Conservation (phyloP, 2,888 invertebrate species). For the Xylota sylvarum region DNA sequence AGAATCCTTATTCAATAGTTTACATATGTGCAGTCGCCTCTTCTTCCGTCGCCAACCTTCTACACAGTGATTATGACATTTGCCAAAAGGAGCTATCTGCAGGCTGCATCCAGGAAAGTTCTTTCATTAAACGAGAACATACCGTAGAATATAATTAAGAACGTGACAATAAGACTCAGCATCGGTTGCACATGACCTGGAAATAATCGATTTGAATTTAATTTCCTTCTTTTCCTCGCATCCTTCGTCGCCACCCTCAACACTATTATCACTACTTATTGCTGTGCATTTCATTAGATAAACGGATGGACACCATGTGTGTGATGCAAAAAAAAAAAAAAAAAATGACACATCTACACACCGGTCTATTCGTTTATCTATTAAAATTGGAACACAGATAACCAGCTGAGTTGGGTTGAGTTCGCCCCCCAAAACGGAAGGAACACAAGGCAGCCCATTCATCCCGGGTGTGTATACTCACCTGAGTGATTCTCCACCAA, state of each 20-base stretch:
- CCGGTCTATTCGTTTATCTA: constrained; percentile 47
- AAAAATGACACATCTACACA: constrained; percentile 16
- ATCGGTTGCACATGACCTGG: constrained; percentile 75
- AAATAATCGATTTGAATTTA: constrained; percentile 77
- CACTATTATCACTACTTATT: constrained; percentile 51
- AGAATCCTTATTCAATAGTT: constrained; percentile 70
- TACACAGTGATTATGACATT: constrained; percentile 66
- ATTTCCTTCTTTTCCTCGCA: constrained; percentile 43
- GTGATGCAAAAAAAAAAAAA: constrained; percentile 13
- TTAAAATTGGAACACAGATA: constrained; percentile 34
- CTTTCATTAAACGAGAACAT: constrained; percentile 73
- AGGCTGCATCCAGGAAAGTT: constrained; percentile 69
- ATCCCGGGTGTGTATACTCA: constrained; percentile 30
- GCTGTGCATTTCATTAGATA: constrained; percentile 66
- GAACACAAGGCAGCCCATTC: neutral
- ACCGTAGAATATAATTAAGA: constrained; percentile 74
- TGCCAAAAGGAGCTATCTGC: constrained; percentile 74
- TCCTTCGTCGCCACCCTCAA: neutral
- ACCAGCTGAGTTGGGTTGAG: neutral
- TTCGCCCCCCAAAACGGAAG: neutral
- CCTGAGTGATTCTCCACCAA: constrained; percentile 80
- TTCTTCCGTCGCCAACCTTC: constrained; percentile 1
- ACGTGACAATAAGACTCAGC: constrained; percentile 77
- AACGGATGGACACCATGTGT: constrained; percentile 39
- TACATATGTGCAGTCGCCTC: constrained; percentile 65